Conservation (phyloP, 1,140 invertebrate species). For the Aphaenogaster rudis region DNA sequence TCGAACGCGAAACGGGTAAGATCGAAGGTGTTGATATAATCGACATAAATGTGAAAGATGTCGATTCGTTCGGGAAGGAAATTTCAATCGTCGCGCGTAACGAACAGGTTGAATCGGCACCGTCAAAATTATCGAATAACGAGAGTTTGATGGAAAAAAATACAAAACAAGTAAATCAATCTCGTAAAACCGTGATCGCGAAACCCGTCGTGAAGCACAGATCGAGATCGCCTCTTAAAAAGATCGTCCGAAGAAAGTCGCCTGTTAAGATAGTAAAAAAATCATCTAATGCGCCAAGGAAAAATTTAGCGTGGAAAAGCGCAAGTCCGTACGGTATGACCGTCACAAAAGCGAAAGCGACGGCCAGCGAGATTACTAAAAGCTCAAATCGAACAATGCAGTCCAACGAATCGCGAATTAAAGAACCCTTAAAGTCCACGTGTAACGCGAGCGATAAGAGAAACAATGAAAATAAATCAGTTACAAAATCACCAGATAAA, state of each 20-base stretch:
- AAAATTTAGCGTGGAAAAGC: constrained; percentile 44
- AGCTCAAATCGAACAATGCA: constrained; percentile 31
- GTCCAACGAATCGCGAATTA: constrained; percentile 19
- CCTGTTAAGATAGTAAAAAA: constrained; percentile 81
- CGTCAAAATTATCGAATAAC: constrained; percentile 25
- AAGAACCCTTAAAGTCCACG: neutral
- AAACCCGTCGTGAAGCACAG: constrained; percentile 68
- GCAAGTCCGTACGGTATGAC: constrained; percentile 51
- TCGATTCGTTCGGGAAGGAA: constrained; percentile 4
- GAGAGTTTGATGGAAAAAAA: neutral
- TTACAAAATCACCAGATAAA: neutral
- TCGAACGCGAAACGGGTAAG: neutral
- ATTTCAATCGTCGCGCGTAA: constrained; percentile 18
- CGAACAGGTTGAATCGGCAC: neutral
- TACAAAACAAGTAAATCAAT: constrained; percentile 25
- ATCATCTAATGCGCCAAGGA: constrained; percentile 63
- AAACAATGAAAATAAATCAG: neutral
- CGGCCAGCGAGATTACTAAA: constrained; percentile 49
- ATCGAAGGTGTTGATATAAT: neutral
- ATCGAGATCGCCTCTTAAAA: constrained; percentile 83
- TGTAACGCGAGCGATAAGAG: neutral
- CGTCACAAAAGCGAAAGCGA: constrained; percentile 66
- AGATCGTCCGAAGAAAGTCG: constrained; percentile 79
- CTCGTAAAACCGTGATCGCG: neutral
- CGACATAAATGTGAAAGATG: neutral